phyloP scores from a whole-genome alignment of 1,140 invertebrate genomes.

The Lethocerus indicus region DNA sequence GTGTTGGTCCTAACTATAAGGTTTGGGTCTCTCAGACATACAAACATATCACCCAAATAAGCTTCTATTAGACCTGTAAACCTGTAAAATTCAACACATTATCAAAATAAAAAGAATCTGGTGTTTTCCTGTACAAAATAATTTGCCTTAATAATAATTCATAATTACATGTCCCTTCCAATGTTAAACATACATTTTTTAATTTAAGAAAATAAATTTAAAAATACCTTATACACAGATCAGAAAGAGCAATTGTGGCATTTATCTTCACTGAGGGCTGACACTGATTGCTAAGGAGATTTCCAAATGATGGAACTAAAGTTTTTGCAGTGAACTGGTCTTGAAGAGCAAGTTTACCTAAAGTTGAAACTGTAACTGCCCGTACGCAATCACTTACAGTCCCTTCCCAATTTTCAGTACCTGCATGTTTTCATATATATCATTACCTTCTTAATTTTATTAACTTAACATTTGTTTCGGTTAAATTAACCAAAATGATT shows the following conservation, averaged over 20 bases:
- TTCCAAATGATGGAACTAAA: conserved; percentile 29
- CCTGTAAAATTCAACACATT: too few relatives aligned
- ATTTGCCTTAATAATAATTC: too few relatives aligned
- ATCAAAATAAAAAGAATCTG: too few relatives aligned
- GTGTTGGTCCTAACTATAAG: not conserved
- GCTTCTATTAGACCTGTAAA: not conserved
- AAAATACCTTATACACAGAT: conserved; percentile 9
- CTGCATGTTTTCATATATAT: too few relatives aligned
- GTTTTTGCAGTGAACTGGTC: conserved; percentile 32
- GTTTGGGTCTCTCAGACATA: not conserved
- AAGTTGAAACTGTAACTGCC: conserved; percentile 21
- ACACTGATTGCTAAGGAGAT: conserved; percentile 25
- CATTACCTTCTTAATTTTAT: too few relatives aligned
- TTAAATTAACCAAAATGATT: too few relatives aligned
- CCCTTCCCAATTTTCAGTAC: conserved; percentile 15
- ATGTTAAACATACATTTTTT: too few relatives aligned
- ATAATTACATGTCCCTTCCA: too few relatives aligned
- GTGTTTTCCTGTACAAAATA: too few relatives aligned
- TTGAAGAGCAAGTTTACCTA: conserved; percentile 35
- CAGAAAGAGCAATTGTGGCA: conserved; percentile 33
- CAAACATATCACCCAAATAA: conserved; percentile 3
- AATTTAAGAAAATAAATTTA: too few relatives aligned
- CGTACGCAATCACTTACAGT: conserved; percentile 5
- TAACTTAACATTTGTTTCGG: too few relatives aligned
- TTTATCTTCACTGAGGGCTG: conserved; percentile 36